phyloP scores from a whole-genome alignment of 2,888 invertebrate genomes.

The Tetheella fluctuosa region DNA sequence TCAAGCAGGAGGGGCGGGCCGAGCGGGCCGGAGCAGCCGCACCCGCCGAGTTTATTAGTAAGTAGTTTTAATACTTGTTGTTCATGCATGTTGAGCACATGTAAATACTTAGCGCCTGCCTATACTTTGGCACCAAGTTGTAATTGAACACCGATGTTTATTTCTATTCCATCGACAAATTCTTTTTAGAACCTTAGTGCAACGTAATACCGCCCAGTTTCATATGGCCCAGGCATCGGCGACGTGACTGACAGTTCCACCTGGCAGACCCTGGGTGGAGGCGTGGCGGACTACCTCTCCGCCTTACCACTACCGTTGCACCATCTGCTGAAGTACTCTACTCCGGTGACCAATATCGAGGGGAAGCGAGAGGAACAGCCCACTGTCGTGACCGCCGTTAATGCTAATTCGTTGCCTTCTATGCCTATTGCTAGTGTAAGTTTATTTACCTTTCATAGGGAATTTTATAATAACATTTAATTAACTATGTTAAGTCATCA shows the following conservation, averaged over 20 bases:
- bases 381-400: constrained; percentile 77
- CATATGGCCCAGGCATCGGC: constrained; percentile 66
- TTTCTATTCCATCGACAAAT: too few relatives aligned
- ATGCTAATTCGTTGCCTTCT: constrained; percentile 56
- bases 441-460: too few relatives aligned
- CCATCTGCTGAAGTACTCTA: constrained; percentile 92
- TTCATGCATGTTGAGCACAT: too few relatives aligned
- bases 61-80: constrained; percentile 40
- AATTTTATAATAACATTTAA: too few relatives aligned
- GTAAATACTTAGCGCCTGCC: too few relatives aligned
- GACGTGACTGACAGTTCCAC: constrained; percentile 80
- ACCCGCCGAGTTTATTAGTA: constrained; percentile 75
- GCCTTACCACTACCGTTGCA: constrained; percentile 92
- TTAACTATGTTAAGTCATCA: too few relatives aligned
- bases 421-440: constrained; percentile 49
- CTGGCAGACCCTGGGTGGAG: constrained; percentile 91
- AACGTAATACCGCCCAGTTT: constrained; percentile 23
- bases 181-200: not conserved
- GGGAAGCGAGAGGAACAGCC: constrained; percentile 88
- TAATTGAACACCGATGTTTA: too few relatives aligned
- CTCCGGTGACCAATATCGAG: constrained; percentile 84
- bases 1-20: constrained; percentile 80
- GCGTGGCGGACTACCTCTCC: constrained; percentile 93
- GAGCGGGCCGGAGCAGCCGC: constrained; percentile 65
- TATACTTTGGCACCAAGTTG: too few relatives aligned